Evolutionary conservation across 2,113 vertebrate species (phyloP).

Genomic region (Daphoenositta chrysoptera): DNA sequence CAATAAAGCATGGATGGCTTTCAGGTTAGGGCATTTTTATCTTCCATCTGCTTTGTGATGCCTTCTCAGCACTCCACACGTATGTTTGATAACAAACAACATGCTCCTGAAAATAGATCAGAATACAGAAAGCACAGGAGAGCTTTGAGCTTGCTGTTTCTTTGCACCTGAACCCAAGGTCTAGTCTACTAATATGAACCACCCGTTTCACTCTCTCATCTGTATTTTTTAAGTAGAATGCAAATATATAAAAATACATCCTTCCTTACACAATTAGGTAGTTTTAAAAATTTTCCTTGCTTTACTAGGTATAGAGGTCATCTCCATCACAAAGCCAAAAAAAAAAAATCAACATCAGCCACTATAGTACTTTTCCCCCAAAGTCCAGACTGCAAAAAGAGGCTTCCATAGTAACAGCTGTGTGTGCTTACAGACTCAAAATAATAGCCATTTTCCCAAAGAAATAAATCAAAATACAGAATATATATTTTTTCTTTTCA

Average conservation of each 20-base stretch:
- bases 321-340: not conserved
- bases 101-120: not conserved
- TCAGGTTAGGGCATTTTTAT: not conserved
- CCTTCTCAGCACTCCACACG: not conserved
- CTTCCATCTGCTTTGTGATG: constrained; percentile 2
- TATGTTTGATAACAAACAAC: not conserved
- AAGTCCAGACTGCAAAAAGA: not conserved
- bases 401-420: not conserved
- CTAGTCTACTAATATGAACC: not conserved
- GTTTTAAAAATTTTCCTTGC: not conserved
- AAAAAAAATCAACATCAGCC: not conserved
- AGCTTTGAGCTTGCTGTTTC: not conserved
- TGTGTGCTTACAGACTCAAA: not conserved
- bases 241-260: not conserved
- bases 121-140: not conserved
- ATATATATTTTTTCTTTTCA: not conserved
- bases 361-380: not conserved
- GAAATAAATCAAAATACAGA: constrained; percentile 8
- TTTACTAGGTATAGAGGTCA: not conserved
- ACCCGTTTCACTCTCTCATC: not conserved
- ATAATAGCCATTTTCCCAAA: not conserved
- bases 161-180: not conserved
- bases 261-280: not conserved
- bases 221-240: not conserved
- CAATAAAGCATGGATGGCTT: not conserved